A percentile compares a stretch with the other conserved stretches of the same genome.
These are phyloP conservation scores for Coptotermes formosanus DNA, from an alignment of 1,140 invertebrate species.

Conservation along the genomic window DNA sequence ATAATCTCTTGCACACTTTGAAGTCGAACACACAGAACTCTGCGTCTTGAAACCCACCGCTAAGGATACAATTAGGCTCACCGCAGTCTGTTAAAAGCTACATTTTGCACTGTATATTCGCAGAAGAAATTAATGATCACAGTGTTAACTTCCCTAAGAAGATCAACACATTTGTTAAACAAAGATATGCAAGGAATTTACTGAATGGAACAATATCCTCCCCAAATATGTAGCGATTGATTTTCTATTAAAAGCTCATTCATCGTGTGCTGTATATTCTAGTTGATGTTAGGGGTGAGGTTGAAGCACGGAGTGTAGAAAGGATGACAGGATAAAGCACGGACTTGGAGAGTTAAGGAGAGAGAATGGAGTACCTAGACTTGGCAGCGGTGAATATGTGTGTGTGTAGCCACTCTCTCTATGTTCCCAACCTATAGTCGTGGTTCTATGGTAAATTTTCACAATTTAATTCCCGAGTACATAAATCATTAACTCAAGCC, in stretches of 20 bases:
- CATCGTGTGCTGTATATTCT: conserved; percentile 26
- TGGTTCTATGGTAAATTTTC: no score
- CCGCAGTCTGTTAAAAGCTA: neutral
- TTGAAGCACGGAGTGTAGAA: neutral
- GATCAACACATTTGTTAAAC: conserved; percentile 31
- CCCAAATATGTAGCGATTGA: conserved; percentile 26
- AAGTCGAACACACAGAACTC: no score
- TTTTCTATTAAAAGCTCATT: conserved; percentile 37
- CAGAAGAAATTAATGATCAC: neutral
- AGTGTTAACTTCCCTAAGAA: neutral
- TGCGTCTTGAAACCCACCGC: no score
- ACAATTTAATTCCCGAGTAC: no score
- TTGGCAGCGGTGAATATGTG: neutral
- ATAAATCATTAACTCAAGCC: no score
- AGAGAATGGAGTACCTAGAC: neutral
- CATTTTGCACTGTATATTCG: neutral
- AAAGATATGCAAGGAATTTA: conserved; percentile 27
- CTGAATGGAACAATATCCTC: conserved; percentile 29
- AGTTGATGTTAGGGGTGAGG: conserved; percentile 9
- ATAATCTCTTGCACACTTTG: no score
- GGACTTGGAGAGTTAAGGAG: neutral
- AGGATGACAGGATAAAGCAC: neutral
- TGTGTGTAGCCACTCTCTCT: no score
- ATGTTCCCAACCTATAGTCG: no score
- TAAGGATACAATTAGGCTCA: neutral